phyloP scores from a whole-genome alignment of 1,140 invertebrate genomes.

The Phenacoccus solenopsis region DNA sequence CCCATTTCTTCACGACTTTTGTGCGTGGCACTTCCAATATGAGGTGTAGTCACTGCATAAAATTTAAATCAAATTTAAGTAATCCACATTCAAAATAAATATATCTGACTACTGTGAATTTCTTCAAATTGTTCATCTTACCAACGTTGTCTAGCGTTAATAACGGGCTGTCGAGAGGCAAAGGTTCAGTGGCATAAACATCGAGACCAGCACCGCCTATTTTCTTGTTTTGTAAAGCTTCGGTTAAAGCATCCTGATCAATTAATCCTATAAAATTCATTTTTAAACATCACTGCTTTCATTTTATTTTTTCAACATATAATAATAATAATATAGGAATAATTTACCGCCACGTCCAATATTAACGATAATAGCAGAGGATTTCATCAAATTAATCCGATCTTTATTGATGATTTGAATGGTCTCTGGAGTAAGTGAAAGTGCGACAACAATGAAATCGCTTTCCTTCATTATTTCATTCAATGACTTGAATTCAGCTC shows the following conservation, averaged over 20 bases:
- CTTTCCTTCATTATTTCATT: conserved; percentile 49
- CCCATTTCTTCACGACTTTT: conserved; percentile 69
- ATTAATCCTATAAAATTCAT: conserved; percentile 19
- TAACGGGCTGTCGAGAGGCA: conserved; percentile 65
- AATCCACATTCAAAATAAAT: no score
- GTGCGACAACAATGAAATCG: conserved; percentile 68
- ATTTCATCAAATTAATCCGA: conserved; percentile 72
- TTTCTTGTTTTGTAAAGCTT: conserved; percentile 53
- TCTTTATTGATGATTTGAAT: conserved; percentile 56
- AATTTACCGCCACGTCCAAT: conserved; percentile 52
- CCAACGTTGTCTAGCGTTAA: conserved; percentile 65
- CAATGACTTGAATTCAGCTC: conserved; percentile 13
- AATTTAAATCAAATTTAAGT: background rate
- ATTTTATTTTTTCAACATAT: no score
- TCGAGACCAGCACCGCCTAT: conserved; percentile 82
- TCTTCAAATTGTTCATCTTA: conserved; percentile 31
- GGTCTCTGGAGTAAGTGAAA: conserved; percentile 59
- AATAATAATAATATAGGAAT: background rate
- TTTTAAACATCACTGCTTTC: background rate
- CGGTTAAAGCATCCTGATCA: conserved; percentile 60
- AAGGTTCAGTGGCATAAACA: conserved; percentile 82
- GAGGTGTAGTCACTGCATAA: conserved; percentile 40
- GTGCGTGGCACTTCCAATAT: conserved; percentile 71
- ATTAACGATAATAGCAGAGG: conserved; percentile 69
- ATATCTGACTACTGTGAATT: background rate